Conservation (phyloP, 2,113 vertebrate genomes). For the Coregonus clupeaformis region DNA sequence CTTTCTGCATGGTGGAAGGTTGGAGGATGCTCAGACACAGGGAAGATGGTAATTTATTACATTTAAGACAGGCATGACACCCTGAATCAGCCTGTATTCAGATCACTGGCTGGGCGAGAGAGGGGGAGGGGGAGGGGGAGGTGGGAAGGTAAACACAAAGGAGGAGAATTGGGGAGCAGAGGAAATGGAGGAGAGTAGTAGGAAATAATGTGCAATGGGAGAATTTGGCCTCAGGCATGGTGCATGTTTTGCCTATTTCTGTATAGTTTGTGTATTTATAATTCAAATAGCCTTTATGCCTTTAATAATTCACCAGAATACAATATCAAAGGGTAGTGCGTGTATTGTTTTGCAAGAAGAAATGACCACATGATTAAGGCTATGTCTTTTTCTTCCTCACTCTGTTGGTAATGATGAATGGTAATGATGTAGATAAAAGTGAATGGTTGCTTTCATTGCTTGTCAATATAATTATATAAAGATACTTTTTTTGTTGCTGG, state of each 20-base stretch:
- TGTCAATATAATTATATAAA: neutral
- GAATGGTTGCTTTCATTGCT: neutral
- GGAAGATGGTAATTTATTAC: conserved; percentile 65
- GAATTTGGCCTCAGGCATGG: conserved; percentile 60
- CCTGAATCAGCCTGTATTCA: conserved; percentile 67
- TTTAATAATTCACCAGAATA: conserved; percentile 66
- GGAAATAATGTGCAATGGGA: conserved; percentile 61
- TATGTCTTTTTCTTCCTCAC: neutral
- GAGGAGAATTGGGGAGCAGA: conserved; percentile 33
- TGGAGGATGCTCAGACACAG: conserved; percentile 42
- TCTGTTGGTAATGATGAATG: neutral
- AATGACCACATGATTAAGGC: conserved; percentile 1
- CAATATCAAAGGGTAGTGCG: conserved; percentile 56
- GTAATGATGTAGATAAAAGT: neutral
- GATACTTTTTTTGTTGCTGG: neutral
- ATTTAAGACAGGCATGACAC: conserved; percentile 69
- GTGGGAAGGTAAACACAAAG: conserved; percentile 55
- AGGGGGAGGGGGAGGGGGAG: conserved; percentile 16
- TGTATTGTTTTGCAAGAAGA: neutral
- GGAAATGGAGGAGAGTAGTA: conserved; percentile 42
- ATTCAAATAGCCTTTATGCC: conserved; percentile 61
- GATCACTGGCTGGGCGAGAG: conserved; percentile 50
- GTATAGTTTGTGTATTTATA: conserved; percentile 67
- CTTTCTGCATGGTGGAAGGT: conserved; percentile 51
- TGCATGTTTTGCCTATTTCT: conserved; percentile 61